Conservation (phyloP, 2,797 vertebrate species). For the Capromys pilorides region DNA sequence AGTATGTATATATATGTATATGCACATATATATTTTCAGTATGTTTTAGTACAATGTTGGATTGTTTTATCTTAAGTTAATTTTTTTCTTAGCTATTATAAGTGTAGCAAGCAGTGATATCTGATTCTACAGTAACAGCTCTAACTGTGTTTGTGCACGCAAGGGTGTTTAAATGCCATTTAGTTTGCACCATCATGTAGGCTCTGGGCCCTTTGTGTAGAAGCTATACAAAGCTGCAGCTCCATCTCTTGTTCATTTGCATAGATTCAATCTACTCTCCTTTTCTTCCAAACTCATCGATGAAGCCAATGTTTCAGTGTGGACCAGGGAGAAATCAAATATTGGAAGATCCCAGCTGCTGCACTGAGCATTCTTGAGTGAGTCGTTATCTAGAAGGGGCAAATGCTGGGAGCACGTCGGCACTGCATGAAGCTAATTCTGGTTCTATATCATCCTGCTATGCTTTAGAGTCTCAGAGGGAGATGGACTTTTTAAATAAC, state of each 20-base stretch:
- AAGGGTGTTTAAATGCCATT: not conserved
- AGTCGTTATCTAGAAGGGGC: not conserved
- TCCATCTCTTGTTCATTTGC: not conserved
- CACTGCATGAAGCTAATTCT: not conserved
- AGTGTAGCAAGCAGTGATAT: not conserved
- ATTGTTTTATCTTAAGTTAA: conserved; percentile 7
- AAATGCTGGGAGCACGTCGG: conserved; percentile 54
- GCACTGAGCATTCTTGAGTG: not conserved
- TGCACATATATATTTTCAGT: not conserved
- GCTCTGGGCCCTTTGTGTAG: not conserved
- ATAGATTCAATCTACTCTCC: not conserved
- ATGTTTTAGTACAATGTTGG: not conserved
- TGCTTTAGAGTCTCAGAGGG: conserved; percentile 7
- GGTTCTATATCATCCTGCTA: not conserved
- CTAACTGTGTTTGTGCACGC: not conserved
- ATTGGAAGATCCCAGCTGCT: conserved; percentile 22
- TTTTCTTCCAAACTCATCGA: not conserved
- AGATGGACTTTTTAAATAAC: conserved; percentile 55
- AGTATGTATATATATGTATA: not conserved
- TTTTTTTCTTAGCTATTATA: not conserved
- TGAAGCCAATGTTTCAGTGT: not conserved
- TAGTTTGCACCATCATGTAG: not conserved
- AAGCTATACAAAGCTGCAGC: not conserved
- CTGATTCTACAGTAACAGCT: not conserved
- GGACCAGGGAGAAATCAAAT: conserved; percentile 19